Evolutionary conservation across 2,797 vertebrate genomes (phyloP).

Genomic region (Calcarius lapponicus): DNA sequence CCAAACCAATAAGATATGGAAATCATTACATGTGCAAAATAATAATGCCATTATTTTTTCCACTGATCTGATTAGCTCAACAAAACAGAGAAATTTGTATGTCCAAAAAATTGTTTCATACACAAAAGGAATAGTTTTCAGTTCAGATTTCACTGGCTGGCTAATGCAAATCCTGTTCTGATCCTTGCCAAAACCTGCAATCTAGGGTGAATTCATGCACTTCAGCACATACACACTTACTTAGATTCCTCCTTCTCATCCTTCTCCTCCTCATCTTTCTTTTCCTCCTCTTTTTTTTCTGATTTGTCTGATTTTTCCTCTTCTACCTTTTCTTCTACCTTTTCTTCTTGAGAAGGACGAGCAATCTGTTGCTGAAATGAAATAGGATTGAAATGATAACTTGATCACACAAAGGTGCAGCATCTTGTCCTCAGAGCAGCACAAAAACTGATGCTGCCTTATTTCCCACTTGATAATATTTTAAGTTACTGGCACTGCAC

Average conservation of each 20-base stretch:
- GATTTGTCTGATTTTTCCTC: conserved; percentile 94
- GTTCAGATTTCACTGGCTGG: not conserved
- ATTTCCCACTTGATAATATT: not conserved
- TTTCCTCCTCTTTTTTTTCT: conserved; percentile 99
- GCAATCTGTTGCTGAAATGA: conserved; percentile 88
- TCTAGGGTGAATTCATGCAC: not conserved
- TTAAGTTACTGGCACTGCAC: not conserved
- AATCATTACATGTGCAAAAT: not conserved
- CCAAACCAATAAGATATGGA: not conserved
- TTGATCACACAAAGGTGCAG: not conserved
- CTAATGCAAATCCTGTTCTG: not conserved
- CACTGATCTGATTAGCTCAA: not conserved
- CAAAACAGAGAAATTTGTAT: not conserved
- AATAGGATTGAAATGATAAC: conserved; percentile 10
- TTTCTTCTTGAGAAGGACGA: conserved; percentile 97
- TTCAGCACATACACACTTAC: conserved; percentile 73
- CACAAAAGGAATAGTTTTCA: not conserved
- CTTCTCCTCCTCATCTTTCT: conserved; percentile 99
- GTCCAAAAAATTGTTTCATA: not conserved
- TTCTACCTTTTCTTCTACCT: conserved; percentile 94
- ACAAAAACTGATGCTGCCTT: not conserved
- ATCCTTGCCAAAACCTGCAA: not conserved
- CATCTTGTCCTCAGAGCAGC: conserved; percentile 31
- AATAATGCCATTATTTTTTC: not conserved
- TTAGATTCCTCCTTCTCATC: conserved; percentile 98